These are phyloP conservation scores for Lophochroa leadbeateri DNA, from an alignment of 2,113 vertebrate genomes.

Conservation along the genomic window DNA sequence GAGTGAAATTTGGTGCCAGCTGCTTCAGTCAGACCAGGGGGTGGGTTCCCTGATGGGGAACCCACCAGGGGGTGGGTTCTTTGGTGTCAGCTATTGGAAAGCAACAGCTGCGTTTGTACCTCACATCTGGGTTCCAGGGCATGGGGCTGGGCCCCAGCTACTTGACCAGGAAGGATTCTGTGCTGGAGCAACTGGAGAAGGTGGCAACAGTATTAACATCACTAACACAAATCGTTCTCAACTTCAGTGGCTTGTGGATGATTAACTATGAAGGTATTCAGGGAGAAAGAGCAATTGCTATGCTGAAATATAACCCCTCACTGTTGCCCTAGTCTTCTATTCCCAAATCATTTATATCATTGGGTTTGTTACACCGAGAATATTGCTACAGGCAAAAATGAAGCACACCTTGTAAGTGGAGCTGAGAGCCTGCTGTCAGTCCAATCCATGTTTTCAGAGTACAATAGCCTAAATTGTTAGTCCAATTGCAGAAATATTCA, in stretches of 20 bases:
- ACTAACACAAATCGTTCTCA: background rate
- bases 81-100: background rate
- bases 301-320: background rate
- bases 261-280: background rate
- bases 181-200: background rate
- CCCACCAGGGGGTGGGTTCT: accelerated
- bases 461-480: background rate
- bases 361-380: background rate
- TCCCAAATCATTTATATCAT: background rate
- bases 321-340: background rate
- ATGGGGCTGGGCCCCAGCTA: background rate
- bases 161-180: background rate
- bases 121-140: background rate
- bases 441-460: background rate
- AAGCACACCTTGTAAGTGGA: background rate
- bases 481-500: background rate
- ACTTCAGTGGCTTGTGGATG: background rate
- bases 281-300: background rate
- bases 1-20: background rate
- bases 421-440: background rate
- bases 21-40: background rate
- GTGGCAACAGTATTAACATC: background rate
- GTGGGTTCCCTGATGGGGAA: too few species aligned
- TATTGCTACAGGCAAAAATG: background rate
- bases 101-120: background rate